These are phyloP conservation scores for Rhinopomastus cyanomelas DNA, from an alignment of 2,113 vertebrate species.

Conservation along the genomic window DNA sequence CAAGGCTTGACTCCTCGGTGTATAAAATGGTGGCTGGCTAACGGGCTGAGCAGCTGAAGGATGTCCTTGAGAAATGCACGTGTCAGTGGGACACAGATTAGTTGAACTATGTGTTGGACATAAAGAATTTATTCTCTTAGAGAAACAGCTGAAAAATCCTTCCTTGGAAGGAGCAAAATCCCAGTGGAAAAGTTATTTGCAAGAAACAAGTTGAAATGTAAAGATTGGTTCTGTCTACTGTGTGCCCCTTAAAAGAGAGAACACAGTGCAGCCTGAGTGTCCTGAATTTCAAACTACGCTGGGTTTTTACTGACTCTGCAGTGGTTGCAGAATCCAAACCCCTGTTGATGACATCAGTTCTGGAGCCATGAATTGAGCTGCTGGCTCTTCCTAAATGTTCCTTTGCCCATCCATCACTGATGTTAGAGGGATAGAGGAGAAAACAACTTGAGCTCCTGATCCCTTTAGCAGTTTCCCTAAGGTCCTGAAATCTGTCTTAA, in stretches of 20 bases:
- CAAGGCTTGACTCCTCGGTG: background rate
- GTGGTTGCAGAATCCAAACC: too few species aligned
- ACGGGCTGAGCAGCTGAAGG: background rate
- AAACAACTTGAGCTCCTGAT: too few species aligned
- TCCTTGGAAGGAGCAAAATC: background rate
- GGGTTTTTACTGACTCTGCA: too few species aligned
- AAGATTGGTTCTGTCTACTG: background rate
- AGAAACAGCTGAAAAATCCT: background rate
- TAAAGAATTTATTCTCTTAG: background rate
- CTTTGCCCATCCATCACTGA: too few species aligned
- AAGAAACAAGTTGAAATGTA: background rate
- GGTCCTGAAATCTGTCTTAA: too few species aligned
- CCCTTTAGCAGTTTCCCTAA: too few species aligned
- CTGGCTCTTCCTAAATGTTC: too few species aligned
- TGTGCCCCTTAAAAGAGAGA: background rate
- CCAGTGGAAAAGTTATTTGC: background rate
- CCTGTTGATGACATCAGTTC: too few species aligned
- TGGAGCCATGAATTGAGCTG: too few species aligned
- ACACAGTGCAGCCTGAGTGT: background rate
- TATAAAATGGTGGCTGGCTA: background rate
- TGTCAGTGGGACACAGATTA: background rate
- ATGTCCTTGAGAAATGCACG: background rate
- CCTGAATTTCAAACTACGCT: background rate
- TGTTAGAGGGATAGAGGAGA: too few species aligned
- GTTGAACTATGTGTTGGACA: background rate